Conservation (phyloP, 2,888 invertebrate genomes). For the Dione vanillae region DNA sequence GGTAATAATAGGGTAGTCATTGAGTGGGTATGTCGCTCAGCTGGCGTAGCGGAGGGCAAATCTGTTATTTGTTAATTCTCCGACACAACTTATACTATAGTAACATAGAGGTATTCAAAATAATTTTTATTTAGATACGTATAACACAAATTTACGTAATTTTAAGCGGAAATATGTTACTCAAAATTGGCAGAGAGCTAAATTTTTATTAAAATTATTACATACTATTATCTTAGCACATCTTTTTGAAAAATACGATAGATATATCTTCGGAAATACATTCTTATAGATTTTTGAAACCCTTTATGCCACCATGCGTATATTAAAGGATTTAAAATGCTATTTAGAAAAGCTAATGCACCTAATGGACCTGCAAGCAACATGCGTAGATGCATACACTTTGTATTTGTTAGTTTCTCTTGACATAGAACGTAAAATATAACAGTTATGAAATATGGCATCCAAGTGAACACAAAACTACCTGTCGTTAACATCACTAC, state of each 20-base stretch:
- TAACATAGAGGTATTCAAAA: not conserved
- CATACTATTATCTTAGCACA: not conserved
- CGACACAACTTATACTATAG: not conserved
- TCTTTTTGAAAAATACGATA: constrained; percentile 37
- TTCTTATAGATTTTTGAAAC: constrained; percentile 80
- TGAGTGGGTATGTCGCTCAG: no score
- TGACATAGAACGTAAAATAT: constrained; percentile 83
- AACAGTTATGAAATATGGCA: constrained; percentile 85
- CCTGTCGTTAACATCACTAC: constrained; percentile 86
- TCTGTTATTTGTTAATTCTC: no score
- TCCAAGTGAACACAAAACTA: constrained; percentile 86
- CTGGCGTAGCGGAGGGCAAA: no score
- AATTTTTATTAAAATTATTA: not conserved
- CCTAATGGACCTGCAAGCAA: constrained; percentile 85
- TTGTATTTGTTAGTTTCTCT: constrained; percentile 68
- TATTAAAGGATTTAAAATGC: constrained; percentile 86
- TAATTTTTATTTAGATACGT: not conserved
- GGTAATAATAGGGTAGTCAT: no score
- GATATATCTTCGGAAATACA: constrained; percentile 56
- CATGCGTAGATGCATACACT: constrained; percentile 76
- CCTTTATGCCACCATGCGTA: constrained; percentile 90
- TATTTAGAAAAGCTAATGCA: constrained; percentile 85
- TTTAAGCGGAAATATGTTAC: not conserved
- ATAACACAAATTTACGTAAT: not conserved
- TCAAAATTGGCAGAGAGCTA: constrained; percentile 12